Evolutionary conservation across 2,113 vertebrate species (phyloP), one percentile per base, ranked within the genome.

Genomic region (Cynoglossus semilaevis): DNA sequence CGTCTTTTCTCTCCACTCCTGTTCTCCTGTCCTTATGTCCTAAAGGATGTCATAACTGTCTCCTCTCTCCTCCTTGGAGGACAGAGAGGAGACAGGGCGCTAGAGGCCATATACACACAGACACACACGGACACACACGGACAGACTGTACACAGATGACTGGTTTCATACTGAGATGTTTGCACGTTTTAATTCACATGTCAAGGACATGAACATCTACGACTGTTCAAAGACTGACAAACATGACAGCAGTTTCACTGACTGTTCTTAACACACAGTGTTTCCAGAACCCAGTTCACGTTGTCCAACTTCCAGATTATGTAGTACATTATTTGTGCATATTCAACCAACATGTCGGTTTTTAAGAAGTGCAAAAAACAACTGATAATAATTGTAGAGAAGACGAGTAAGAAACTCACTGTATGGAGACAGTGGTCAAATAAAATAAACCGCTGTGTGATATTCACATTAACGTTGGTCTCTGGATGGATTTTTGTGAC

Each of bases 21-120:
- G 1, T 5, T 64, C 36, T 17, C 22, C 22, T 29, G 2, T 29
- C 22, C 22, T 29, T 29, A 2, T 29, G 22, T 29, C 22, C 22
- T 29, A 6, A 29, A 29, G 22, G 22, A 29, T 29, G 22, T 2
- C 22, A 29, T 2, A 29, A 29, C 22, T 29, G 22, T 29, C 37
- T 13, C 14, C 38, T 52, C 37, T 53, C 51, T 7, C 51, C 58
- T 76, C 67, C 75, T 82, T 66, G 34, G 77, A 87, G 79, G 77
- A 70, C 65, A 65, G 51, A 68, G 69, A 80, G 71, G 75, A 74
- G 67, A 76, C 37, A 16, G 5, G 36, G 52, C 8, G 81, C 77
- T 62, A 76, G 58, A 73, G 79, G 77, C 73, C 66, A 38, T 29
- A 15, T 18, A 59, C 15, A 19, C 43, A 14, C 46, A 42, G 18